phyloP scores from a whole-genome alignment of 2,113 vertebrate genomes.

The Sorex fumeus region DNA sequence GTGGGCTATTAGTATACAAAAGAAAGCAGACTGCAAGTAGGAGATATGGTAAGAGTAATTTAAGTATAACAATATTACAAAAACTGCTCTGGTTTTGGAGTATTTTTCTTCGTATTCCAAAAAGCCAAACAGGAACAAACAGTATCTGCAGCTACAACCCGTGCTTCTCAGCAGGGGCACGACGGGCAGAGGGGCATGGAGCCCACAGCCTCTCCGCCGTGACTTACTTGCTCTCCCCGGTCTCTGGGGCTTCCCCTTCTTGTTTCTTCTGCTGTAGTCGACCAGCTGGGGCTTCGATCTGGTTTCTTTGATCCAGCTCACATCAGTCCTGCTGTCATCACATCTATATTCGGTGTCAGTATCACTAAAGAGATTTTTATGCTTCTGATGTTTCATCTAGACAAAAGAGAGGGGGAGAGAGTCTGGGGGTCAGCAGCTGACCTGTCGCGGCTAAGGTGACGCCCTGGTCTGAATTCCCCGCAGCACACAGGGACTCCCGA shows the following conservation, averaged over 20 bases:
- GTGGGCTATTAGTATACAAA: background rate
- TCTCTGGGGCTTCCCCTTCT: conserved; percentile 71
- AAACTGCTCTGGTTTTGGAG: background rate
- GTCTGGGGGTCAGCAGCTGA: no score
- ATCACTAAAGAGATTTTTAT: conserved; percentile 95
- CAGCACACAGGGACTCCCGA: background rate
- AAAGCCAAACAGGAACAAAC: background rate
- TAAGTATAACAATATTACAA: background rate
- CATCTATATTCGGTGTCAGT: conserved; percentile 91
- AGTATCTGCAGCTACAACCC: background rate
- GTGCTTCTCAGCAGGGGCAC: no score
- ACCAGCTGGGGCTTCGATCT: conserved; percentile 90
- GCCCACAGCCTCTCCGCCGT: background rate
- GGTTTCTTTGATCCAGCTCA: conserved; percentile 94
- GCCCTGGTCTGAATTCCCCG: no score
- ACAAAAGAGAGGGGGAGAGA: no score
- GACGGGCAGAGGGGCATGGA: background rate
- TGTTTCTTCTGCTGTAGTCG: conserved; percentile 92
- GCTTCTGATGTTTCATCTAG: conserved; percentile 84
- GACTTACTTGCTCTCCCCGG: conserved; percentile 82
- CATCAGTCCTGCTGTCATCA: conserved; percentile 90
- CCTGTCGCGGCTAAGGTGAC: no score
- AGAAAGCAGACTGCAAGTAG: background rate
- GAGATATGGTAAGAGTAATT: background rate
- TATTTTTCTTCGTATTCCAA: background rate